These are phyloP conservation scores for Phoxinus phoxinus DNA, from an alignment of 2,113 vertebrate species.

Conservation along the genomic window DNA sequence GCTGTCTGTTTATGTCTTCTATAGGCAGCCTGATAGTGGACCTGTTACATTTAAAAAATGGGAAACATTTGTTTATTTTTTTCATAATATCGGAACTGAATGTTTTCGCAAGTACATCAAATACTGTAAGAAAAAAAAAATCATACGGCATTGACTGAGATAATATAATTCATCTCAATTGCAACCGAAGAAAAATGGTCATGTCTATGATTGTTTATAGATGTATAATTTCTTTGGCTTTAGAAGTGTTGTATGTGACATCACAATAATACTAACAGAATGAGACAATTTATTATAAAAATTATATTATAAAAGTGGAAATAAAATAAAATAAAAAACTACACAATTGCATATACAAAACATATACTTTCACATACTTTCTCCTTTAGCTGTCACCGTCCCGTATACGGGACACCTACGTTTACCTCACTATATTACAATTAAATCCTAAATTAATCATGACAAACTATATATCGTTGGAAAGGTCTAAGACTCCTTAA, in stretches of 20 bases:
- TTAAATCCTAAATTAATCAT: too few relatives aligned
- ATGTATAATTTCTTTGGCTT: background rate
- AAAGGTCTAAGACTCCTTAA: too few relatives aligned
- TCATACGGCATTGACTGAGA: background rate
- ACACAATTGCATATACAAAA: background rate
- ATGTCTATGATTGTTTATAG: background rate
- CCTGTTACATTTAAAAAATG: constrained; percentile 17
- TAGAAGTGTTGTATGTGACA: too few relatives aligned
- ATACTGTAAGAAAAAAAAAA: background rate
- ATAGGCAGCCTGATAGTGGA: constrained; percentile 2
- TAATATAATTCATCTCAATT: background rate
- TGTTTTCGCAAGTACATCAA: constrained; percentile 1
- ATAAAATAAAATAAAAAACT: background rate
- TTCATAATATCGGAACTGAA: constrained; percentile 1
- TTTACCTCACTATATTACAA: too few relatives aligned
- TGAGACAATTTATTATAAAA: too few relatives aligned
- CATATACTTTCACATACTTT: background rate
- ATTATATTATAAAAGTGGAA: background rate
- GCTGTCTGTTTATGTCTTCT: constrained; percentile 44
- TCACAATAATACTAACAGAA: too few relatives aligned
- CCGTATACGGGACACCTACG: too few relatives aligned
- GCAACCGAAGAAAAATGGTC: background rate
- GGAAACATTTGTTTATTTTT: constrained; percentile 12
- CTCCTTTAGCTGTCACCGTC: too few relatives aligned
- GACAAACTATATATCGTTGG: too few relatives aligned